Evolutionary conservation across 2,888 invertebrate species (phyloP), one percentile per base, ranked within the genome.

Genomic region (Parnassius mnemosyne): DNA sequence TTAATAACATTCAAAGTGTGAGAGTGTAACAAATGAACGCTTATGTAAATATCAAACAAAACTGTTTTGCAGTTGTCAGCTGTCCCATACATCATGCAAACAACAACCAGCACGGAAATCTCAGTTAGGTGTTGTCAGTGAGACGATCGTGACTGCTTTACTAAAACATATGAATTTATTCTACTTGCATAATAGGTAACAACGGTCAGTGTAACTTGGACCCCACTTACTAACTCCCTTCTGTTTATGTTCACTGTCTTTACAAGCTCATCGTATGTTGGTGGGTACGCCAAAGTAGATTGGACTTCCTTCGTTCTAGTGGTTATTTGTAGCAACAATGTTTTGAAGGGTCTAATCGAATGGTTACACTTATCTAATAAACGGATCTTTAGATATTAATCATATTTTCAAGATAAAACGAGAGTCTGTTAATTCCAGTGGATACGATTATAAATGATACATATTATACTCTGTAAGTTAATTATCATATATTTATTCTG

Each of bases 121-220:
- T 65, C 49, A 57, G 41, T 13, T 10, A 50, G 49, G 64, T 60
- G 62, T 53, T 63, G 47, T 53, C 61, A 20, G 66, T 69, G 65
- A 66, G 65, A 62, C 50, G 53, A 53, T 68, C 74, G 72, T 71
- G 71, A 71, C 69, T 60, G 59, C 60, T 64, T 68, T 68, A 68
- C 70, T 67, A 68, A 73, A 64, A 64, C 57, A 61, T 56, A 61
- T 65, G 68, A 65, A 68, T 65, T 63, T 57, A 58, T 61, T 65
- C 67, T 52, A 63, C 69, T 71, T 71, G 67, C 67, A 69, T 71
- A 71, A 67, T 63, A 57, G n/a, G 10, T 52, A 10, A 20, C 63
- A 41, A 10, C 34, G 13, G 47, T 70, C 66, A 67, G 11, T 46
- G n/a, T 44, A 61, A 63, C 60, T 11, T 52, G 69, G 55, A 51